Conservation (phyloP, 2,113 vertebrate genomes). For the Progne subis region DNA sequence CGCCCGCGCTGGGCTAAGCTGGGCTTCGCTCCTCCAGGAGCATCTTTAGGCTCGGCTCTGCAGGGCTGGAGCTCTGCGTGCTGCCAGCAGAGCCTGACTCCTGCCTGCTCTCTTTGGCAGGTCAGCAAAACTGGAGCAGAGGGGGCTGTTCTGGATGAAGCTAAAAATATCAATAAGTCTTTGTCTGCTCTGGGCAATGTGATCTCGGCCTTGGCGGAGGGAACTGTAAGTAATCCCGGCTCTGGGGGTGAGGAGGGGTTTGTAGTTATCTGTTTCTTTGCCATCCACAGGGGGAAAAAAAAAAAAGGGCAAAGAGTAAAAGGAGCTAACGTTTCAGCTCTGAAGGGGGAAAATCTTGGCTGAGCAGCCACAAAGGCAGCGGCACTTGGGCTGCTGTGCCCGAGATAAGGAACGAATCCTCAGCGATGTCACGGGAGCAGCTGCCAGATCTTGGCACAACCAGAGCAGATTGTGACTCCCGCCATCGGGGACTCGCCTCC, state of each 20-base stretch:
- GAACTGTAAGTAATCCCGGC: slow-evolving; percentile 80
- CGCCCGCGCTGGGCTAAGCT: rapidly evolving
- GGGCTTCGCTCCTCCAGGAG: neutral
- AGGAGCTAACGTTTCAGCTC: neutral
- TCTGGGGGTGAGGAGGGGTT: neutral
- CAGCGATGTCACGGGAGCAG: neutral
- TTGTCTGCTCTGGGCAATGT: slow-evolving; percentile 96
- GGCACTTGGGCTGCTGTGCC: neutral
- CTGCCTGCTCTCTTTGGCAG: slow-evolving; percentile 69
- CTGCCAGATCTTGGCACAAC: neutral
- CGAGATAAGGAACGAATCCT: neutral
- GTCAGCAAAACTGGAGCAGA: slow-evolving; percentile 98
- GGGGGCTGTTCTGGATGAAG: slow-evolving; percentile 94
- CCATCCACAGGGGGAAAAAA: neutral
- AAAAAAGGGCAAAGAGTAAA: neutral
- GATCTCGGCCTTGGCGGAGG: slow-evolving; percentile 94
- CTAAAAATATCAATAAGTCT: slow-evolving; percentile 99
- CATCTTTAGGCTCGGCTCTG: neutral
- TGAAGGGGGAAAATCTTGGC: neutral
- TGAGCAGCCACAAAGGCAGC: neutral
- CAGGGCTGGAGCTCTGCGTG: neutral
- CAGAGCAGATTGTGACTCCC: neutral
- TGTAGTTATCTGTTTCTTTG: neutral
- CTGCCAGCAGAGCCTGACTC: neutral
- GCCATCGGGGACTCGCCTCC: rapidly evolving